These are phyloP conservation scores for Anhinga anhinga DNA, from an alignment of 2,113 vertebrate genomes.

Conservation along the genomic window DNA sequence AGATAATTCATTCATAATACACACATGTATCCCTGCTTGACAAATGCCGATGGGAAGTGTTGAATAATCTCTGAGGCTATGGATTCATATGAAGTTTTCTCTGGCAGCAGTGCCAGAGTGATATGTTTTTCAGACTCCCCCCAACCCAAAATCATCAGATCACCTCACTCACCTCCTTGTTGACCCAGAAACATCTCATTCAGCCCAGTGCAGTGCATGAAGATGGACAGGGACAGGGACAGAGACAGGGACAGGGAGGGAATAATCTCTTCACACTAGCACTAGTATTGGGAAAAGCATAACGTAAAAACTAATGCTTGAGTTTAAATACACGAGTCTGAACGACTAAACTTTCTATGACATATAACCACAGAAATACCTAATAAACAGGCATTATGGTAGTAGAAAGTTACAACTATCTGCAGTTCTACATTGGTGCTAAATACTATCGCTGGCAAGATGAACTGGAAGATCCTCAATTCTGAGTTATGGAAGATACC, in stretches of 20 bases:
- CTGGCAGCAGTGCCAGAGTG: accelerated
- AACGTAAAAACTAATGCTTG: not conserved
- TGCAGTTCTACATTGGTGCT: not conserved
- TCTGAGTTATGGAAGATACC: not conserved
- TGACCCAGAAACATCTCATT: not conserved
- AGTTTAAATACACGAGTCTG: not conserved
- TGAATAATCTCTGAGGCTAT: not conserved
- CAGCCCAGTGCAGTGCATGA: not conserved
- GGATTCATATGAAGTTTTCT: not conserved
- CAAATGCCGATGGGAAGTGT: not conserved
- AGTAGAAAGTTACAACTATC: not conserved
- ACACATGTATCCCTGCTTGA: not conserved
- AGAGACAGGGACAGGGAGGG: not conserved
- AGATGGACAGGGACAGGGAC: not conserved
- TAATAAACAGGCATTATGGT: not conserved
- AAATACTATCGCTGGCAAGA: not conserved
- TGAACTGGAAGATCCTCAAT: not conserved
- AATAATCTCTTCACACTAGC: not conserved
- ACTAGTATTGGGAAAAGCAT: not conserved
- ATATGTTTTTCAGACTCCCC: not conserved
- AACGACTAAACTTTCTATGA: not conserved
- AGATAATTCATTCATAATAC: conserved; percentile 1
- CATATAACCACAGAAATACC: not conserved
- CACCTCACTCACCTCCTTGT: not conserved
- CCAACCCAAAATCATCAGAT: not conserved